Conservation (phyloP, 2,113 vertebrate species). For the Siniperca chuatsi region DNA sequence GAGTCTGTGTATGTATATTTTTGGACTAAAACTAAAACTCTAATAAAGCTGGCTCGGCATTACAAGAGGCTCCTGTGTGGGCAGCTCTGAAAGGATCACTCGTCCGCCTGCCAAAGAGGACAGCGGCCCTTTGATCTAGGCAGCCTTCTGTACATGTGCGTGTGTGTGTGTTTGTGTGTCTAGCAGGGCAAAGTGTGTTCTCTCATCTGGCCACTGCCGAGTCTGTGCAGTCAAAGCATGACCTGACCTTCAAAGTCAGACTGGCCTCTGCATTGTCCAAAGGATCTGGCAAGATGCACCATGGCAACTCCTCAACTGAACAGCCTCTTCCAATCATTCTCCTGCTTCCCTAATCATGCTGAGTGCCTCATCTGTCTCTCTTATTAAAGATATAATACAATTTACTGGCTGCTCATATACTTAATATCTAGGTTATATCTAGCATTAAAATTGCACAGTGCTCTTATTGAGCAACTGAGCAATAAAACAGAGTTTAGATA, state of each 20-base stretch:
- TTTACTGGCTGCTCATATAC: neutral
- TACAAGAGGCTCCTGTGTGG: conserved; percentile 78
- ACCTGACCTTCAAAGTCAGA: conserved; percentile 75
- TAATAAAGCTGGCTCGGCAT: conserved; percentile 70
- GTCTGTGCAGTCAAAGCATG: conserved; percentile 58
- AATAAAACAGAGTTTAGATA: conserved; percentile 44
- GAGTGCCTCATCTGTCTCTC: conserved; percentile 41
- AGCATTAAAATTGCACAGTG: neutral
- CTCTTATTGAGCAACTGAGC: conserved; percentile 23
- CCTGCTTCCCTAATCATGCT: conserved; percentile 37
- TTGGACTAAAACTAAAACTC: conserved; percentile 57
- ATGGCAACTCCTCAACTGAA: conserved; percentile 41
- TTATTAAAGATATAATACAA: conserved; percentile 30
- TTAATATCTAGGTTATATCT: conserved; percentile 34
- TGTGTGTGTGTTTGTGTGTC: conserved; percentile 49
- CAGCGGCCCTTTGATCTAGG: conserved; percentile 75
- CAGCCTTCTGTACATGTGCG: conserved; percentile 47
- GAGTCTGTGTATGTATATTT: conserved; percentile 10
- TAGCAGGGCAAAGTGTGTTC: conserved; percentile 53
- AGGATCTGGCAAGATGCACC: conserved; percentile 42
- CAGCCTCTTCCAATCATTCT: conserved; percentile 40
- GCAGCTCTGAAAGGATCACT: conserved; percentile 76
- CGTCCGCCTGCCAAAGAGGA: conserved; percentile 77
- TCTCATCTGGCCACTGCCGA: conserved; percentile 66
- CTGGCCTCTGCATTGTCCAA: conserved; percentile 48